Evolutionary conservation across 2,797 vertebrate genomes (phyloP), one percentile per base, ranked within the genome.

Genomic region (Petrocephalus sullivani): DNA sequence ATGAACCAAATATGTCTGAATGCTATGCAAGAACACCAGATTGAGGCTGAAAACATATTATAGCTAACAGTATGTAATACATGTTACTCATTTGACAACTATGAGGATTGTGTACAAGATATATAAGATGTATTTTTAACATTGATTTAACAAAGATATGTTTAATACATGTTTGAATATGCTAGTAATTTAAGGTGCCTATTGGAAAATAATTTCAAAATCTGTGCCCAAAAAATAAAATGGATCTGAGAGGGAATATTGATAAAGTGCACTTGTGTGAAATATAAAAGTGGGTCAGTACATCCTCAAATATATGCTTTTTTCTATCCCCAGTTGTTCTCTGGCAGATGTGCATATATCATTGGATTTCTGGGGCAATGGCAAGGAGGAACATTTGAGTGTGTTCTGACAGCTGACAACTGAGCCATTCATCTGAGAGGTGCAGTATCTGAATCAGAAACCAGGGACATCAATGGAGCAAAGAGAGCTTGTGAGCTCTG

Each of bases 381-480:
- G 87, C 88, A 21, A 51, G 61, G 86, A 87, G 83, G 89, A 49
- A 82, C 84, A 60, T 89, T 87, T 89, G 87, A 87, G 61, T 87
- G 88, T 87, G 89, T 85, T 75, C 88, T 87, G 85, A 88, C 89
- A 88, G 88, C 90, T 78, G 90, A 87, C 86, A 87, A 56, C 82
- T 41, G 89, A 51, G 56, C 37, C 84, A 60, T 53, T 53, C 84
- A 81, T 87, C 23, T 87, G 89, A 86, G 86, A 61, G 85, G 61
- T 81, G n/a, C 75, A 86, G 86, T 90, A 28, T 89, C 89, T 87
- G 82, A 89, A 89, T 88, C 58, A 67, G 56, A 89, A 75, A 37
- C 60, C 90, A 90, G 93, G 94, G 95, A 92, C 91, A 93, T 94
- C 94, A 94, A 98, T 99, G 98, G 98, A 99, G 95, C 96, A 97